Base-by-base conservation (phyloP, 2,797 vertebrate species). In the Sebastes trivittatus region DNA sequence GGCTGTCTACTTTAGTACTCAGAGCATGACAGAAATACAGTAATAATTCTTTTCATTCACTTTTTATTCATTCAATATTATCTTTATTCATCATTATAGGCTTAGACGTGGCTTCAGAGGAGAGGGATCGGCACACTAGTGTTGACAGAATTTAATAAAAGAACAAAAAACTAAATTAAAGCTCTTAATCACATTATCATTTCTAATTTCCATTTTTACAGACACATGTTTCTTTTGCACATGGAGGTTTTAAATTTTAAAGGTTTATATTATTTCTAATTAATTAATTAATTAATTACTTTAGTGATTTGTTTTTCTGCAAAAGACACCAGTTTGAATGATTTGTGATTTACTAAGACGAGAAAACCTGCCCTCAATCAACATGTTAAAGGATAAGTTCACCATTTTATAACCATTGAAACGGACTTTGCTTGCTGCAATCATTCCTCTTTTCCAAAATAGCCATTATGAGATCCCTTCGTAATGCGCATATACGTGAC, bases 61-160 rank as follows among this genome's bases (percentile, higher is more conserved):
- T 13, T 60, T 1, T 34, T 49, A 9, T 62, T 49, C 27, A 18
- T 7, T 62, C 20, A 22, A 29, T 55, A 58, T n/a, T 8, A 20
- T 74, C 7, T 55, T 22, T 18, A 20, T 65, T 71, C 22, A 23
- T 61, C 11, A 8, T 22, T 23, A 65, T 13, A 32, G 11, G n/a
- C 2, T 25, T 11, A n/a, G 4, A 5, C 2, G 3, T 42, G 13
- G 38, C 23, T 52, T 27, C 13, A 49, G 16, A 46, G 8, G 4
- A 27, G 25, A 49, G 6, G 4, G 4, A 9, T 14, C 1, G 1
- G 5, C 3, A 0, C 20, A 9, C 11, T 8, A 46, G 9, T 18
- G n/a, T 4, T 30, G 5, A 38, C 16, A 46, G 20, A 75, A 20
- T 49, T 4, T 2, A 58, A 30, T 32, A 7, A 49, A 34, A 14